Conservation (phyloP, 1,140 invertebrate species). For the Oedothorax gibbosus region DNA sequence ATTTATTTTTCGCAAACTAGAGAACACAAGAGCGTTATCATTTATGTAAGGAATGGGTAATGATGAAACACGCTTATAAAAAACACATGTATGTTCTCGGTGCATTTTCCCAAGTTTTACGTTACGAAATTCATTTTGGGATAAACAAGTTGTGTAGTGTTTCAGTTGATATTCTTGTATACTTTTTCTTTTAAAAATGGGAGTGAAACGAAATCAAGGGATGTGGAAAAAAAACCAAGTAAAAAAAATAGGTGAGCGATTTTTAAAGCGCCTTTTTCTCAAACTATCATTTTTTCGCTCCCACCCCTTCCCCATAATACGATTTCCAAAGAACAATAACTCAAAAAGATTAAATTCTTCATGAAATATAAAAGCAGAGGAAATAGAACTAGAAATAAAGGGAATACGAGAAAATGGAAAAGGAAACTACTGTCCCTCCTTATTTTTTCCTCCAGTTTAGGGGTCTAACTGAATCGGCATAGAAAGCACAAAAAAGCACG, state of each 20-base stretch:
- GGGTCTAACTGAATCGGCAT: conserved; percentile 37
- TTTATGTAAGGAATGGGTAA: conserved; percentile 21
- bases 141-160: conserved; percentile 34
- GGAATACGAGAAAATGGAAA: conserved; percentile 52
- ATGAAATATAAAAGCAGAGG: conserved; percentile 55
- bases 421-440: conserved; percentile 34
- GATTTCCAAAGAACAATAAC: conserved; percentile 59
- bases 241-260: conserved; percentile 36
- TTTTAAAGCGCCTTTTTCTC: conserved; percentile 52
- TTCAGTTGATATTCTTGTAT: conserved; percentile 15
- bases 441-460: conserved; percentile 25
- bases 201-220: conserved; percentile 46
- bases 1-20: background rate
- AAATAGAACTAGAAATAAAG: conserved; percentile 55
- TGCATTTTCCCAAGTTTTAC: conserved; percentile 1
- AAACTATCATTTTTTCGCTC: conserved; percentile 60
- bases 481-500: conserved; percentile 2
- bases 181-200: conserved; percentile 23
- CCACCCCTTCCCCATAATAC: conserved; percentile 28
- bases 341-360: conserved; percentile 61
- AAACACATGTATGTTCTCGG: background rate
- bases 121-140: conserved; percentile 41
- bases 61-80: background rate
- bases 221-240: conserved; percentile 27
- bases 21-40: conserved; percentile 21